phyloP scores from a whole-genome alignment of 2,113 vertebrate genomes.

The Puffinus mauretanicus region DNA sequence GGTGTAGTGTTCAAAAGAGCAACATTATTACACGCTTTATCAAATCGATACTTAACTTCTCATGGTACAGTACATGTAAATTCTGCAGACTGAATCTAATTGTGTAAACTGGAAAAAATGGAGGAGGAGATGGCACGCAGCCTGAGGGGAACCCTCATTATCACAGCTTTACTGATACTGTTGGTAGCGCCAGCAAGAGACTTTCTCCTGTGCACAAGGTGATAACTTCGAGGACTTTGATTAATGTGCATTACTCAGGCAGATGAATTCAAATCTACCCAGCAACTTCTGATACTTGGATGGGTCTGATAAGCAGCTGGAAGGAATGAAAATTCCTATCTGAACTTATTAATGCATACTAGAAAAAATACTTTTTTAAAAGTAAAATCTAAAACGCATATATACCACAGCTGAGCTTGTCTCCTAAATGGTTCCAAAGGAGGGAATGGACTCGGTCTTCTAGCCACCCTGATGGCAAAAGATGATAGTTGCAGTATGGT shows the following conservation, averaged over 20 bases:
- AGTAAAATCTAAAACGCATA: neutral
- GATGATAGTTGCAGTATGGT: rapidly evolving
- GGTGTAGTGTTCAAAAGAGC: neutral
- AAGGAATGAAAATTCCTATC: neutral
- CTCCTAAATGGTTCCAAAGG: neutral
- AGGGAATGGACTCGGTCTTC: rapidly evolving
- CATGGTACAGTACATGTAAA: neutral
- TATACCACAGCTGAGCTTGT: neutral
- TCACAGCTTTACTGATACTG: neutral
- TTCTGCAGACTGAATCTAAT: neutral
- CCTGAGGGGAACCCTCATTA: neutral
- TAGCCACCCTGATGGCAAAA: neutral
- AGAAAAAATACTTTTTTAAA: neutral
- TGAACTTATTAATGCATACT: neutral
- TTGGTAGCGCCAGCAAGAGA: neutral
- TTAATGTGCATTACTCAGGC: neutral
- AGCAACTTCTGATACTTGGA: neutral
- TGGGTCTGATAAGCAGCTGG: neutral
- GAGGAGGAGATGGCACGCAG: neutral
- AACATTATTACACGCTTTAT: neutral
- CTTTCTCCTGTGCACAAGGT: neutral
- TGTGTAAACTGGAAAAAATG: neutral
- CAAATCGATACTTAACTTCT: neutral
- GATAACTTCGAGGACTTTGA: neutral
- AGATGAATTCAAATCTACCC: neutral